phyloP scores from a whole-genome alignment of 2,888 invertebrate genomes.

The Eledone cirrhosa region DNA sequence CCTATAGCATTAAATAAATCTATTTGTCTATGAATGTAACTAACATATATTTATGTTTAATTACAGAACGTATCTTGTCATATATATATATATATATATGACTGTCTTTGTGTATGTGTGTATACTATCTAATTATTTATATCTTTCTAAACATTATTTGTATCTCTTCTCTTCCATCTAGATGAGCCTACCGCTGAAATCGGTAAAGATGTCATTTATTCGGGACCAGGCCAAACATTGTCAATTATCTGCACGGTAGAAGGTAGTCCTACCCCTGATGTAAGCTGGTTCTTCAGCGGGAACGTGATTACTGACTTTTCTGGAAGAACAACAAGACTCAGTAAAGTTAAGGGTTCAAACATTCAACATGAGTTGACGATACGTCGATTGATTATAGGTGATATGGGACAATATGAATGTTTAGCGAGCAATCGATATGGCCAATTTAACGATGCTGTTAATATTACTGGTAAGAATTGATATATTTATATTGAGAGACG shows the following conservation, averaged over 20 bases:
- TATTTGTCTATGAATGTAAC: too few species aligned
- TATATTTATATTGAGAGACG: too few species aligned
- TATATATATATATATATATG: too few species aligned
- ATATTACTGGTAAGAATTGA: neutral
- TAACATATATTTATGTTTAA: too few species aligned
- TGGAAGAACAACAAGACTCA: neutral
- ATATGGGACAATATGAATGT: conserved; percentile 23
- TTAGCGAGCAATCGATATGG: conserved; percentile 4
- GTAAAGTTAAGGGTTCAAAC: neutral
- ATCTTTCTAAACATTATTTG: too few species aligned
- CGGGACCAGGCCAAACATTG: conserved; percentile 10
- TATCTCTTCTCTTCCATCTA: neutral
- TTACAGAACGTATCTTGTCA: too few species aligned
- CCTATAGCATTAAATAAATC: too few species aligned
- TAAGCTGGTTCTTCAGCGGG: neutral
- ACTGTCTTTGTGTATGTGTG: too few species aligned
- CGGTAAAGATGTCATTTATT: neutral
- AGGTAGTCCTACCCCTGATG: neutral
- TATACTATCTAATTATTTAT: too few species aligned
- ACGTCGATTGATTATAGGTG: neutral
- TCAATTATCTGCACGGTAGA: conserved; percentile 5
- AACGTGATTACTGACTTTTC: neutral
- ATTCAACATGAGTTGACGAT: conserved; percentile 3
- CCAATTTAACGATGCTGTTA: neutral
- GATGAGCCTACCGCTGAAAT: conserved; percentile 12